Evolutionary conservation across 1,140 invertebrate genomes (phyloP), one percentile per base, ranked within the genome.

Genomic region (Neoseiulus cucumeris): DNA sequence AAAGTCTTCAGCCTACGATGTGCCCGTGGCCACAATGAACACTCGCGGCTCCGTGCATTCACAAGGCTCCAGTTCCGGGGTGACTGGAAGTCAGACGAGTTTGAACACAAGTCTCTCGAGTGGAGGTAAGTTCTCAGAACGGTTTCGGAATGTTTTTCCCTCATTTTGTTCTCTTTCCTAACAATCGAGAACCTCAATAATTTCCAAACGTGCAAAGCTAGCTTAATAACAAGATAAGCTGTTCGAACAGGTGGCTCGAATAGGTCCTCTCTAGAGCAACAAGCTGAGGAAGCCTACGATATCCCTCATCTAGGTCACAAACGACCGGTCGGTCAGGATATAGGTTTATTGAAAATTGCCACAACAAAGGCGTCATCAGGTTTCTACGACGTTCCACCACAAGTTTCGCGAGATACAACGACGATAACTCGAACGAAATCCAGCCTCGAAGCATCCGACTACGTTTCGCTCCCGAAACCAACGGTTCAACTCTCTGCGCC

Each of bases 321-420:
- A 25, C 66, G 41, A 39, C 64, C 41, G 51, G 25, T 66, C 59
- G 41, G 20, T 51, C 44, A 55, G 68, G 17, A 55, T n/a, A n/a
- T 28, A 14, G 66, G 45, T 29, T 33, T 59, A 29, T 33, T 59
- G 14, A 59, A 59, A 33, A 59, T 59, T 25, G 39, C 69, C 64
- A 55, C 42, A 33, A 42, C n/a, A 22, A 45, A 66, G 39, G 30
- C 59, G 44, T 39, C 44, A 33, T 18, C 42, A 33, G 66, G 66
- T 20, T 72, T 78, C 7, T 78, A 78, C 70, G 76, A 77, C 71
- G 73, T 78, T 42, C 77, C 77, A 18, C 77, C 77, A 7, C 76
- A 77, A 69, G 76, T 39, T 14, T 5, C 18, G 14, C 4, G 28
- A 14, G 28, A 47, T 28, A 47, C 45, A 47, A 4, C 28, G 45